Conservation (phyloP, 2,888 invertebrate genomes). For the Drosophila lutescens region DNA sequence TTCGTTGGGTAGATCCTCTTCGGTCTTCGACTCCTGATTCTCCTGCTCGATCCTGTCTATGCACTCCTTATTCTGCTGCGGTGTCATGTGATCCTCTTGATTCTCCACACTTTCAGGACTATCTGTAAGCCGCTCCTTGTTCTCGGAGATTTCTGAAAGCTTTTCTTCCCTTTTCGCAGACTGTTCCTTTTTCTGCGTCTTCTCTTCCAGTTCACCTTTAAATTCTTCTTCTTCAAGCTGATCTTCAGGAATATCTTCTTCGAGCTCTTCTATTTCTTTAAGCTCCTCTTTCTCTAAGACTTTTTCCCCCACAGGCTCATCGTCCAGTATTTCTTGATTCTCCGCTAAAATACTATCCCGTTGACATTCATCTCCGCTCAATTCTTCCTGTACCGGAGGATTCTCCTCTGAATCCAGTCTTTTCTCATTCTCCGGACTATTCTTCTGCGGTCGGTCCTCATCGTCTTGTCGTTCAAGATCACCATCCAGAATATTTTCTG, state of each 20-base stretch:
- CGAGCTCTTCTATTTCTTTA: background rate
- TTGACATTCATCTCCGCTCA: background rate
- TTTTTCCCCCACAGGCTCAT: no score
- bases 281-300: background rate
- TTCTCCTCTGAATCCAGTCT: background rate
- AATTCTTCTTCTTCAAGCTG: background rate
- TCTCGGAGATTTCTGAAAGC: background rate
- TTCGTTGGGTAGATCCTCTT: slow-evolving; percentile 59
- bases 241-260: background rate
- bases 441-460: background rate
- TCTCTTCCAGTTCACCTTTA: background rate
- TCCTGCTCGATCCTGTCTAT: background rate
- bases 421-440: background rate
- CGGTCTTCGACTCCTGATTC: background rate
- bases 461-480: background rate
- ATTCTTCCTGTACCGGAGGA: background rate
- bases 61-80: background rate
- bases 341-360: background rate
- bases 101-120: background rate
- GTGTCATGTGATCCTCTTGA: background rate
- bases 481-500: background rate
- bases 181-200: background rate
- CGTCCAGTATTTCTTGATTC: background rate
- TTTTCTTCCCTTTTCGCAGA: background rate
- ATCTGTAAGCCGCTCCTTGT: background rate